Base-by-base conservation (phyloP, 2,888 invertebrate species). In the Epinotia bilunana region DNA sequence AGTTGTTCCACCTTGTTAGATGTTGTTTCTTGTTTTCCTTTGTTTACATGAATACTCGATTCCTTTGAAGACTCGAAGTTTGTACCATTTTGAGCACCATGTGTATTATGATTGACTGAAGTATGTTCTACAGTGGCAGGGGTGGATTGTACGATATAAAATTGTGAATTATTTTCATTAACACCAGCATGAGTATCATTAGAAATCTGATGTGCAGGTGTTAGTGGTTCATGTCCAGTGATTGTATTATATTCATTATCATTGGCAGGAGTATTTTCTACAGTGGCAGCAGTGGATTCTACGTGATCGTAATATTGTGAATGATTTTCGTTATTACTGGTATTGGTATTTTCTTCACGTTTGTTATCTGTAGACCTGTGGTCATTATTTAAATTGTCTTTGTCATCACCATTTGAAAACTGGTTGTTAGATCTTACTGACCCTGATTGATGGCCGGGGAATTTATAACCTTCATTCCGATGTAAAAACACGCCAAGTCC, bases 391-490 rank as follows among this genome's bases (percentile, higher is more conserved):
- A 18, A 46, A 9, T 18, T 46, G 18, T 61, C 28, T 39, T 3
- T 23, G 39, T 68, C 43, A 16, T 60, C 23, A 49, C 63, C 43
- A 11, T 12, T 69, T 49, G 69, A 12, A 57, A 39, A 58, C 13
- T 20, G 53, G 4, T 69, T 69, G 60, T 16, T 6, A 12, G 58
- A n/a, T 28, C 23, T 43, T 46, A 43, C 7, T 28, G 58, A 7
- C n/a, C 9, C n/a, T 9, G 53, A n/a, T 23, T 60, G 23, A 13
- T 23, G 23, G n/a, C 23, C 69, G n/a, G 58, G n/a, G 12, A 69
- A 69, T 60, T 46, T 69, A 18, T 12, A 28, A 49, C 39, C 53
- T 65, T 71, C 60, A 23, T 74, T 71, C 7, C 43, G n/a, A 71
- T 70, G 70, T 23, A 60, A 1, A 60, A 55, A 55, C 12, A 60